Evolutionary conservation across 2,888 invertebrate species (phyloP), one percentile per base, ranked within the genome.

Genomic region (Dusona sp.): DNA sequence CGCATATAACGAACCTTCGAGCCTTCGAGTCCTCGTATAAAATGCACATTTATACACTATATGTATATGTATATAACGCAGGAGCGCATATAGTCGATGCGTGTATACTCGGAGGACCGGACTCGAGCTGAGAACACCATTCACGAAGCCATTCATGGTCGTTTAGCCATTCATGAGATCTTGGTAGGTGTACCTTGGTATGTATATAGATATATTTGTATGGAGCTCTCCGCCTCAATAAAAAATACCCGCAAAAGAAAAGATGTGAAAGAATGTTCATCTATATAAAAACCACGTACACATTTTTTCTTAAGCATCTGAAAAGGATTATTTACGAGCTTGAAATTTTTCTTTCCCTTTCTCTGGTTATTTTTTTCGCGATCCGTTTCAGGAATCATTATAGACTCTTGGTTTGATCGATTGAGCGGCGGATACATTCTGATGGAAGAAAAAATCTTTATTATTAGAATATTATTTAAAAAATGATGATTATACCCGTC

Each of bases 161-260:
- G 86, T 86, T 86, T 83, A 83, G 86, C 83, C 86, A 83, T 86
- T 86, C 83, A 83, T 86, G 83, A 86, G 86, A 83, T 75, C 67
- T 75, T 45, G 73, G 36, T 77, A 42, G 65, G 42, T 54, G 57
- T 54, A 61, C 22, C 13, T 45, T 22, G 22, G 22, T 25, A 42
- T 42, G 13, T 29, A 45, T 79, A 80, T 29, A 68, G 19, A 57
- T 29, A 57, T 19, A 45, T 36, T 22, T 48, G 19, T 25, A 64
- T 7, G 36, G 67, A 33, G 22, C 11, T 36, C 54, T 25, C 38
- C n/a, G 45, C 8, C n/a, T 51, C 51, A 22, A 11, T n/a, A 33
- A 54, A 54, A 61, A 61, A 61, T 29, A 29, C 8, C n/a, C 42
- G 45, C 29, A 3, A 70, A 70, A 11, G 7, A 13, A 19, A 70